These are phyloP conservation scores for Macropus fuliginosus DNA, from an alignment of 2,797 vertebrate genomes.

Conservation along the genomic window DNA sequence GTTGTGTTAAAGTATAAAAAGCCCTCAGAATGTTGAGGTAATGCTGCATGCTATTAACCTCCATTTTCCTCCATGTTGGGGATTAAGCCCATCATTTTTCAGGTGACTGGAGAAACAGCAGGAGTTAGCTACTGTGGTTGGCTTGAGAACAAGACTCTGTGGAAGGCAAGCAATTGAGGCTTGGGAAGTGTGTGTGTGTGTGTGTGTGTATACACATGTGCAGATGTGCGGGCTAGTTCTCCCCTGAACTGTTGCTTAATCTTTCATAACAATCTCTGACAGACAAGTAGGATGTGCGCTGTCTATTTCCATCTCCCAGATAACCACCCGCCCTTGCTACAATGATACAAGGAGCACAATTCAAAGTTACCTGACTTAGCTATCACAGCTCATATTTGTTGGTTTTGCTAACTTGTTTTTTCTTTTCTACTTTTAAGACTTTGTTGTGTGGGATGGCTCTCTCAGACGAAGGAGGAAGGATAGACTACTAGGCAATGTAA, in stretches of 20 bases:
- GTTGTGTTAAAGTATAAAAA: conserved; percentile 40
- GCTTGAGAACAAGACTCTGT: neutral
- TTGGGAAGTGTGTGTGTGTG: neutral
- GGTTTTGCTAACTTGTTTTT: neutral
- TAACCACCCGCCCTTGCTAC: neutral
- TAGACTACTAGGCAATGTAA: neutral
- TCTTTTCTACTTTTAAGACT: neutral
- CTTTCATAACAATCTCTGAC: neutral
- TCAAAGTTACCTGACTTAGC: neutral
- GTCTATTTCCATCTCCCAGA: conserved; percentile 31
- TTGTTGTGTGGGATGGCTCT: neutral
- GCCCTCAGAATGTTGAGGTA: conserved; percentile 27
- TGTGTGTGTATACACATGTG: neutral
- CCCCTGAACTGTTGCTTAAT: conserved; percentile 36
- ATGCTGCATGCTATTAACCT: conserved; percentile 16
- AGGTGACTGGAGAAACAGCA: conserved; percentile 41
- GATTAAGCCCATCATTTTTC: conserved; percentile 26
- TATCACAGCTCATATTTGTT: neutral
- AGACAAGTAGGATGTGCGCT: conserved; percentile 24
- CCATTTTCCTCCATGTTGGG: conserved; percentile 50
- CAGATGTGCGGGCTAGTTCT: neutral
- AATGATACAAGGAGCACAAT: neutral
- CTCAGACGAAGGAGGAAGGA: neutral
- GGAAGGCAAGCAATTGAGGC: conserved; percentile 7
- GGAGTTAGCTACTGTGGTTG: conserved; percentile 16